Evolutionary conservation across 2,797 vertebrate genomes (phyloP).

Genomic region (Parauchenoglanis ngamensis): DNA sequence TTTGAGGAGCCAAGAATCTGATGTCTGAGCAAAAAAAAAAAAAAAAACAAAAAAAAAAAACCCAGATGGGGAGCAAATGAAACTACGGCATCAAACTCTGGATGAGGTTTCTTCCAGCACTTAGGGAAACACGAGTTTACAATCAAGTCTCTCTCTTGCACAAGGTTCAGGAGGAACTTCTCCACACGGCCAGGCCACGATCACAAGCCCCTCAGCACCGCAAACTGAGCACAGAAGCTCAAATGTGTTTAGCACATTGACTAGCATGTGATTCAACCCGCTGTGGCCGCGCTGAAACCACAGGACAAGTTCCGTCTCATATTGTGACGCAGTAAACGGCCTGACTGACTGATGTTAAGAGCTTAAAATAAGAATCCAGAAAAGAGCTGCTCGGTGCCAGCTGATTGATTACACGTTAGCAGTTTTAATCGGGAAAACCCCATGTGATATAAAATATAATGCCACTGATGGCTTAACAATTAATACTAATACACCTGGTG

Average conservation of each 20-base stretch:
- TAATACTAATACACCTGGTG: constrained; percentile 48
- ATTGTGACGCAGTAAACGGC: constrained; percentile 5
- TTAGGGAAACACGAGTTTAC: constrained; percentile 28
- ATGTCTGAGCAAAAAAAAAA: constrained; percentile 41
- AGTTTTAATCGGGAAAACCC: constrained; percentile 35
- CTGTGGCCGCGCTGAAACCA: constrained; percentile 1
- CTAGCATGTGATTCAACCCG: neutral
- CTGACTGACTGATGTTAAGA: constrained; percentile 38
- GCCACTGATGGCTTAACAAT: constrained; percentile 32
- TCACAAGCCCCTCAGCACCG: neutral
- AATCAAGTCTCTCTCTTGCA: constrained; percentile 22
- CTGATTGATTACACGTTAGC: constrained; percentile 38
- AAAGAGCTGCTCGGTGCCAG: constrained; percentile 22
- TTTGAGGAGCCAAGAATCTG: constrained; percentile 57
- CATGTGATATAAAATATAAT: constrained; percentile 43
- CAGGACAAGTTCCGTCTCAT: constrained; percentile 15
- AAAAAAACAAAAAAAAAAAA: neutral
- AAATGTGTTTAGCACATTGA: too few species aligned
- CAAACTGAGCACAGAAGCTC: neutral
- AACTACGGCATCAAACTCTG: constrained; percentile 38
- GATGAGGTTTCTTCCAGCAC: constrained; percentile 34
- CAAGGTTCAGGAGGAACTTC: constrained; percentile 3
- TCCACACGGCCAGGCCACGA: neutral
- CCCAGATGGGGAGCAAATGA: constrained; percentile 2
- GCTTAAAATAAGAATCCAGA: constrained; percentile 41